phyloP scores from a whole-genome alignment of 2,113 vertebrate species.

The Rhadina sibilatrix region DNA sequence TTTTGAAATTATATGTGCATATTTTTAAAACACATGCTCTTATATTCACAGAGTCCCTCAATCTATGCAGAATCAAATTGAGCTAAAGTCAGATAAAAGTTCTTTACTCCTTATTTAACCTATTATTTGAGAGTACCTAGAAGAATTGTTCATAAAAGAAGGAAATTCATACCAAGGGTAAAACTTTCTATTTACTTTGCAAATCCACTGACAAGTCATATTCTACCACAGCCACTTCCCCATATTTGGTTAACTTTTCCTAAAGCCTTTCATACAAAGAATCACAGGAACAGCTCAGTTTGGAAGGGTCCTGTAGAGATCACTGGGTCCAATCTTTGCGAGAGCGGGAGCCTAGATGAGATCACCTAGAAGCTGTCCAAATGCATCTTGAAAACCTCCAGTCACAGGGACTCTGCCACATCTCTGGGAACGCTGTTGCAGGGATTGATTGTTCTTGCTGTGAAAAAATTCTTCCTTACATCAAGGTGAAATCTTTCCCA shows the following conservation, averaged over 20 bases:
- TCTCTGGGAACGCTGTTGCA: background rate
- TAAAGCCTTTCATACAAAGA: background rate
- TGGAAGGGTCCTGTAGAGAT: background rate
- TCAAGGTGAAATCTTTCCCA: background rate
- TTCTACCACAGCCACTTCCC: background rate
- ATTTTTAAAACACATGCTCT: background rate
- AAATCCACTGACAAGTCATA: background rate
- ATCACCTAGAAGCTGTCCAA: background rate
- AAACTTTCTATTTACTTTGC: background rate
- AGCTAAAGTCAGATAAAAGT: background rate
- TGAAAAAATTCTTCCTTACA: background rate
- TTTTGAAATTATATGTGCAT: background rate
- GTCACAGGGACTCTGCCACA: background rate
- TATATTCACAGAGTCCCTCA: background rate
- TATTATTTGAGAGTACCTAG: background rate
- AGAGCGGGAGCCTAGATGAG: background rate
- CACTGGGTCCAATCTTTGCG: background rate
- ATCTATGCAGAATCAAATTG: background rate
- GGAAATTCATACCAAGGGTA: background rate
- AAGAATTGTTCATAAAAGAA: background rate
- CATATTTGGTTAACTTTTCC: background rate
- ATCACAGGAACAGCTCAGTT: background rate
- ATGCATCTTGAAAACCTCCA: background rate
- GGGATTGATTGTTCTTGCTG: background rate
- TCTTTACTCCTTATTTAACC: background rate